These are phyloP conservation scores for Nemoura dubitans DNA, from an alignment of 2,888 invertebrate genomes.

Conservation along the genomic window DNA sequence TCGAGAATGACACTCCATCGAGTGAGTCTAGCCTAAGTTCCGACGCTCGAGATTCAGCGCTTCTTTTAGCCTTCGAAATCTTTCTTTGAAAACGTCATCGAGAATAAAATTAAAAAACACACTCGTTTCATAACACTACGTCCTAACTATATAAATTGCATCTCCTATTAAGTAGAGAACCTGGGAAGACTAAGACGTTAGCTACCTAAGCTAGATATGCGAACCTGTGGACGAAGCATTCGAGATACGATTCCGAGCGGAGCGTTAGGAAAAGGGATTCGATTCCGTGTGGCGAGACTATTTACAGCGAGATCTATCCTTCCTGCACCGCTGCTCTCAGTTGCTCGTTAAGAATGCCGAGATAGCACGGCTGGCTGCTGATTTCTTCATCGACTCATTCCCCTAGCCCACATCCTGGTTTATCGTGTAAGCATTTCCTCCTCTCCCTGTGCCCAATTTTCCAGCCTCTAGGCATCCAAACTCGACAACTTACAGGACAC, in stretches of 20 bases:
- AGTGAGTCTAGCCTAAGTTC: neutral
- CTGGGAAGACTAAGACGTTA: constrained; percentile 20
- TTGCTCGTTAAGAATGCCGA: no score
- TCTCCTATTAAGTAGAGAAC: constrained; percentile 8
- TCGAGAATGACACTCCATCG: neutral
- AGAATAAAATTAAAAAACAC: neutral
- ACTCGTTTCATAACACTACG: neutral
- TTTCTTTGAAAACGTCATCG: neutral
- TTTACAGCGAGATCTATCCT: neutral
- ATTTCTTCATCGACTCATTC: no score
- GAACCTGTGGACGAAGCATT: neutral
- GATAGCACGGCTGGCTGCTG: no score
- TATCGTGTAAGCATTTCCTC: no score
- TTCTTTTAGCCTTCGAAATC: neutral
- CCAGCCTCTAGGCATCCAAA: neutral
- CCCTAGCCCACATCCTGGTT: no score
- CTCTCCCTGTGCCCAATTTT: neutral
- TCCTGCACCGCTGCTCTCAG: neutral
- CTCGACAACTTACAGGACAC: no score
- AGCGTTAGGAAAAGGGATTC: neutral
- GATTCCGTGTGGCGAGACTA: neutral
- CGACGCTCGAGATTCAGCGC: neutral
- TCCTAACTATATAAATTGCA: neutral
- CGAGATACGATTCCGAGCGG: neutral
- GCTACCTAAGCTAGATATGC: constrained; percentile 7